Evolutionary conservation across 2,797 vertebrate genomes (phyloP).

Genomic region (Anniella stebbinsi): DNA sequence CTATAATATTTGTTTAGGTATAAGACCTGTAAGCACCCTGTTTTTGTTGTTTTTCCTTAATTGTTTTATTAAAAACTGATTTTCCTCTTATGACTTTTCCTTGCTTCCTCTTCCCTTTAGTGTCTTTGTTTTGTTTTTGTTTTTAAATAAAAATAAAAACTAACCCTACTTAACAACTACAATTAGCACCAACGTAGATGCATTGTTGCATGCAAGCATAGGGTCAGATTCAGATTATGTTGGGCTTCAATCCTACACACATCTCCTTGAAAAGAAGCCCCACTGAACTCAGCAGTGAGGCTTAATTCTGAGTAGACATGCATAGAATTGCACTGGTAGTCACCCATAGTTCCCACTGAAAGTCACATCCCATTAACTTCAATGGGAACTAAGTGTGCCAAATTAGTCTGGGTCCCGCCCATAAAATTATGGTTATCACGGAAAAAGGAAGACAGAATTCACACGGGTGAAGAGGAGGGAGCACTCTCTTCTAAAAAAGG

Average conservation of each 20-base stretch:
- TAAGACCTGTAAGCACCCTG: neutral
- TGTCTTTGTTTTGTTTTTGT: neutral
- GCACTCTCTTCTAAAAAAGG: neutral
- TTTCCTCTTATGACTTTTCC: too few relatives aligned
- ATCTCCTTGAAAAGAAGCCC: neutral
- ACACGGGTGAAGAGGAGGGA: neutral
- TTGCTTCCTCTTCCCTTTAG: too few relatives aligned
- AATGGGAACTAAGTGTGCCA: neutral
- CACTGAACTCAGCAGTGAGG: too few relatives aligned
- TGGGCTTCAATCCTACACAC: neutral
- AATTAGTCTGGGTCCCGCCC: neutral
- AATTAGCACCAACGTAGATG: neutral
- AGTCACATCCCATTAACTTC: neutral
- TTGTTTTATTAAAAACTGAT: neutral
- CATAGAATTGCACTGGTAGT: neutral
- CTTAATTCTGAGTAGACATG: neutral
- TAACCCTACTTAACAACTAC: neutral
- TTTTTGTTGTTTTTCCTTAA: neutral
- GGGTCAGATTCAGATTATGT: neutral
- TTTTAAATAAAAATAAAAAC: neutral
- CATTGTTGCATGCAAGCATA: neutral
- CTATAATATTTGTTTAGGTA: neutral
- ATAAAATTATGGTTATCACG: neutral
- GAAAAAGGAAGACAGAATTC: neutral
- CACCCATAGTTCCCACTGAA: neutral